Conservation (phyloP, 2,797 vertebrate species). For the Acanthis flammea region DNA sequence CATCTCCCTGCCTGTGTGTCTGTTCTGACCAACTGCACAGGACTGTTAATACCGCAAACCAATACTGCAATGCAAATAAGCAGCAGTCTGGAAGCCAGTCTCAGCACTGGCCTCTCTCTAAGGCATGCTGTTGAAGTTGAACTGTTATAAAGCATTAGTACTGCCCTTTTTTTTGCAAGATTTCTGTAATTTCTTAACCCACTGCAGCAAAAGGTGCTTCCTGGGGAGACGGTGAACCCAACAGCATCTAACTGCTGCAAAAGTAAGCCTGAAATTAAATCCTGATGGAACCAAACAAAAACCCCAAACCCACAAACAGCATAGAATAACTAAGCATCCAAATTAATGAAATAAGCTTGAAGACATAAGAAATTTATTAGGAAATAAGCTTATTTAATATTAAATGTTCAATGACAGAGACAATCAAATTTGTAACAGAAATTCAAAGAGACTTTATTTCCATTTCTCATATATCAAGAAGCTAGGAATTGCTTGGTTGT, state of each 20-base stretch:
- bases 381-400: constrained; percentile 76
- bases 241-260: neutral
- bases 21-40: neutral
- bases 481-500: constrained; percentile 79
- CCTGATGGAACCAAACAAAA: neutral
- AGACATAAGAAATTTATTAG: constrained; percentile 77
- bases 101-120: neutral
- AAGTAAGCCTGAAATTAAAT: neutral
- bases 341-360: constrained; percentile 61
- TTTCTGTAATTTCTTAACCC: neutral
- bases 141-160: neutral
- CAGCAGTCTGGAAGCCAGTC: neutral
- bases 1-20: neutral
- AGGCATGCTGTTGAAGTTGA: neutral
- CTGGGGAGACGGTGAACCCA: neutral
- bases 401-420: constrained; percentile 80
- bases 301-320: neutral
- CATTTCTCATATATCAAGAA: constrained; percentile 79
- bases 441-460: constrained; percentile 84
- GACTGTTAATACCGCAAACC: neutral
- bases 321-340: constrained; percentile 38
- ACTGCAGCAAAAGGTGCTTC: neutral
- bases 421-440: constrained; percentile 82
- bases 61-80: neutral
- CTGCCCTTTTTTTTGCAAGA: neutral